phyloP scores from a whole-genome alignment of 2,888 invertebrate genomes.

The Drosophila mulleri region DNA sequence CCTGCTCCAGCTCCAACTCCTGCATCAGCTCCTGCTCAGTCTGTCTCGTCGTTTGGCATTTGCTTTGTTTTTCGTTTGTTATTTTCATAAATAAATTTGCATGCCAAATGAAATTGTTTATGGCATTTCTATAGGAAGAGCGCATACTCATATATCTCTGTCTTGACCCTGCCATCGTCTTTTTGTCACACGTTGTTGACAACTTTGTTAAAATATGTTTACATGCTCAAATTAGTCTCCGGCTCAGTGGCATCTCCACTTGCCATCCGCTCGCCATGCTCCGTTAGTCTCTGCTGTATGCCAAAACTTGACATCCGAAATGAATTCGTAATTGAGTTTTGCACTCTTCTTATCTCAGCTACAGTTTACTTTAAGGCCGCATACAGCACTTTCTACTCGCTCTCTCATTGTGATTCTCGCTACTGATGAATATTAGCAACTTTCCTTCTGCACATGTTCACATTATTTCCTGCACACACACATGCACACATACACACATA shows the following conservation, averaged over 20 bases:
- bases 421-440: constrained; percentile 54
- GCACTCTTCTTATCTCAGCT: constrained; percentile 29
- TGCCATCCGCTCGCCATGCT: constrained; percentile 30
- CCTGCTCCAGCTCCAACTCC: too few species aligned
- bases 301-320: constrained; percentile 74
- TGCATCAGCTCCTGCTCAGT: neutral
- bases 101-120: constrained; percentile 82
- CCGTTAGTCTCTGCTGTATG: constrained; percentile 47
- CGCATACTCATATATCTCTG: constrained; percentile 51
- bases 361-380: constrained; percentile 15
- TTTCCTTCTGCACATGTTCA: neutral
- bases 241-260: constrained; percentile 28
- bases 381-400: constrained; percentile 18
- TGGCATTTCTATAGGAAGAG: constrained; percentile 76
- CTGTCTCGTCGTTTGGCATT: constrained; percentile 22
- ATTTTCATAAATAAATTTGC: constrained; percentile 81
- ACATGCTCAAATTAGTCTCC: constrained; percentile 75
- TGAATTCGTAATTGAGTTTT: constrained; percentile 81
- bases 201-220: constrained; percentile 81
- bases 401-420: constrained; percentile 39
- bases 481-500: neutral
- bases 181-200: constrained; percentile 77
- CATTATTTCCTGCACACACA: neutral
- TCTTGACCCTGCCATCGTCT: constrained; percentile 39
- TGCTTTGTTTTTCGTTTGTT: constrained; percentile 61